phyloP scores from a whole-genome alignment of 64 coral and sea anemone species.

The Pachyseris speciosa region DNA sequence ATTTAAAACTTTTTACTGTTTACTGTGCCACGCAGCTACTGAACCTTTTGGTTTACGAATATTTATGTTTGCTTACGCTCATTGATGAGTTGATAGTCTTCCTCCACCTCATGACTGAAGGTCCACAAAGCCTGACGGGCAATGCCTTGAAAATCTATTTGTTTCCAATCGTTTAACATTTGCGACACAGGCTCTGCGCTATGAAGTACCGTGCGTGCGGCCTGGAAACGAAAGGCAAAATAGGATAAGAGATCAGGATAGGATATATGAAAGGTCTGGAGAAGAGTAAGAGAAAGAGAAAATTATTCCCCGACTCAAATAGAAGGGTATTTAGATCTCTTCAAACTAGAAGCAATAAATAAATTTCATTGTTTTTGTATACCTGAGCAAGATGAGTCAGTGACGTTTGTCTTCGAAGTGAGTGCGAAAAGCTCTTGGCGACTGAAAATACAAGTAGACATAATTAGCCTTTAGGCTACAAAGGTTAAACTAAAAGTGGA shows the following conservation, averaged over 20 bases:
- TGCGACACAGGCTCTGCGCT: constrained; percentile 95
- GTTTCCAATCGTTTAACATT: constrained; percentile 94
- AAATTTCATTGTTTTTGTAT: not conserved
- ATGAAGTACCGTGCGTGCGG: constrained; percentile 92
- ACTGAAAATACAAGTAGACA: constrained; percentile 64
- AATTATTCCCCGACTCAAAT: not conserved
- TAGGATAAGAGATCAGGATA: not conserved
- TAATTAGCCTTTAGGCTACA: not conserved
- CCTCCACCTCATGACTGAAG: constrained; percentile 69
- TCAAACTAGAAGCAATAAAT: not conserved
- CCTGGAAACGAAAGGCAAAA: constrained; percentile 32
- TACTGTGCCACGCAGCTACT: too few relatives aligned
- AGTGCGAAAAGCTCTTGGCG: constrained; percentile 96
- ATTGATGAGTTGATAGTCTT: constrained; percentile 79
- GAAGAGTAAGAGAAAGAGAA: not conserved
- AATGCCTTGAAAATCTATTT: constrained; percentile 96
- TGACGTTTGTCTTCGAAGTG: constrained; percentile 94
- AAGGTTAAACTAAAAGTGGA: too few relatives aligned
- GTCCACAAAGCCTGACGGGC: constrained; percentile 96
- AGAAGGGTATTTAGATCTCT: too few relatives aligned
- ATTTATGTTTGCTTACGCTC: constrained; percentile 73
- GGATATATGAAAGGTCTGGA: not conserved
- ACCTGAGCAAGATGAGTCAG: constrained; percentile 97
- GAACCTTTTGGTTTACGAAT: too few relatives aligned
- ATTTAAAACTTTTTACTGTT: too few relatives aligned